These are phyloP conservation scores for Rhopalosiphum maidis DNA, from an alignment of 1,140 invertebrate genomes.

Conservation along the genomic window DNA sequence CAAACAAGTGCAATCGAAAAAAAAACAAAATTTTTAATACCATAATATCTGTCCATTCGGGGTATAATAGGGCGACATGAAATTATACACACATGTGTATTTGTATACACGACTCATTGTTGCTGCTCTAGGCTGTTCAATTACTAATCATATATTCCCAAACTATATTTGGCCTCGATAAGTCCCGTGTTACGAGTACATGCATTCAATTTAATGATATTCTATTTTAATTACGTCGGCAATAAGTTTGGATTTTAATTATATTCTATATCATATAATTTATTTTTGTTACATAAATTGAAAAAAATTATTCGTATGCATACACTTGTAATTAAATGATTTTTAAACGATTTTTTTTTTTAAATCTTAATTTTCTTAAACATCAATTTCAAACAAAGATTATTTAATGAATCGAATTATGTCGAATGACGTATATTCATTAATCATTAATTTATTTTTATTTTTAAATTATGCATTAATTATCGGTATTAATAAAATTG, in stretches of 20 bases:
- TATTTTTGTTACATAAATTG: not conserved
- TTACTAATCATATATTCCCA: not conserved
- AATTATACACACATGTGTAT: not conserved
- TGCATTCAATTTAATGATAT: slow-evolving; percentile 14
- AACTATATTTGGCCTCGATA: slow-evolving; percentile 14
- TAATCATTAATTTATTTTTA: not conserved
- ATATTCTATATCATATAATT: not conserved
- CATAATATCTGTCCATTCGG: not conserved
- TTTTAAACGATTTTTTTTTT: not conserved
- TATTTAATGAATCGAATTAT: not conserved
- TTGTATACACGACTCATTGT: not conserved
- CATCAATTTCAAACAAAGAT: not conserved
- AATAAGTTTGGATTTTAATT: not conserved
- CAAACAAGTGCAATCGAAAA: not conserved
- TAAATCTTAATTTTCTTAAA: not conserved
- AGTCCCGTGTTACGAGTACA: not conserved
- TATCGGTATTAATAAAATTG: not conserved
- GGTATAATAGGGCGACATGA: not conserved
- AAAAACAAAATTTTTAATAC: not conserved
- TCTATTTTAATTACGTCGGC: not conserved
- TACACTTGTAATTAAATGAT: not conserved
- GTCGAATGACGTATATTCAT: not conserved
- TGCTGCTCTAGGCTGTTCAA: not conserved
- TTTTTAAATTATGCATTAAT: too few species aligned
- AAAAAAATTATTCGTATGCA: not conserved